Evolutionary conservation across 2,888 invertebrate species (phyloP).

Genomic region (Eupeodes latifasciatus): DNA sequence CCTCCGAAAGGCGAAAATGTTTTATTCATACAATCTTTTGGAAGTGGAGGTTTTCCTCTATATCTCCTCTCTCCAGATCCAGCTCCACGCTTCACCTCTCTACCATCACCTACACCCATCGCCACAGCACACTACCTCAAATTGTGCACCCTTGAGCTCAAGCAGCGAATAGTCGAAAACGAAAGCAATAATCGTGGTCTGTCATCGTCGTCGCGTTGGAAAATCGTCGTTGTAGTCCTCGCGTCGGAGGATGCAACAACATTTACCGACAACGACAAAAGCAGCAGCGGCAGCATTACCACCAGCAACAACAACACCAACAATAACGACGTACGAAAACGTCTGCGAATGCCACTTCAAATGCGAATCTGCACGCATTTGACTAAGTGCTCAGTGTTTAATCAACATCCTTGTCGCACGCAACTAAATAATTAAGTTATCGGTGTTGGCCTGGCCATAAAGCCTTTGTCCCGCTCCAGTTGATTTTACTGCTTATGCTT

Average conservation of each 20-base stretch:
- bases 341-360: conserved; percentile 65
- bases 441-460: conserved; percentile 62
- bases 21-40: conserved; percentile 74
- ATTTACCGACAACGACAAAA: conserved; percentile 27
- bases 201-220: conserved; percentile 30
- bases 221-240: background rate
- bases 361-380: conserved; percentile 78
- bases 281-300: conserved; percentile 27
- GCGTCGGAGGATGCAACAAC: conserved; percentile 36
- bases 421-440: conserved; percentile 79
- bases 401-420: conserved; percentile 79
- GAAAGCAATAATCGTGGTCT: conserved; percentile 59
- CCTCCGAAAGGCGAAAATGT: conserved; percentile 63
- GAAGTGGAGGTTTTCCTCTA: conserved; percentile 8
- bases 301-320: conserved; percentile 35
- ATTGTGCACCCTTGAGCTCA: background rate
- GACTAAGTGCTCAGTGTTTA: conserved; percentile 79
- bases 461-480: conserved; percentile 55
- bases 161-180: conserved; percentile 43
- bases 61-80: background rate
- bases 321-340: conserved; percentile 25
- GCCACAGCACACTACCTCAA: background rate
- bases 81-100: background rate
- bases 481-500: background rate
- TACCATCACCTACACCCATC: background rate